Conservation (phyloP, 2,797 vertebrate species). For the Danio albolineatus region DNA sequence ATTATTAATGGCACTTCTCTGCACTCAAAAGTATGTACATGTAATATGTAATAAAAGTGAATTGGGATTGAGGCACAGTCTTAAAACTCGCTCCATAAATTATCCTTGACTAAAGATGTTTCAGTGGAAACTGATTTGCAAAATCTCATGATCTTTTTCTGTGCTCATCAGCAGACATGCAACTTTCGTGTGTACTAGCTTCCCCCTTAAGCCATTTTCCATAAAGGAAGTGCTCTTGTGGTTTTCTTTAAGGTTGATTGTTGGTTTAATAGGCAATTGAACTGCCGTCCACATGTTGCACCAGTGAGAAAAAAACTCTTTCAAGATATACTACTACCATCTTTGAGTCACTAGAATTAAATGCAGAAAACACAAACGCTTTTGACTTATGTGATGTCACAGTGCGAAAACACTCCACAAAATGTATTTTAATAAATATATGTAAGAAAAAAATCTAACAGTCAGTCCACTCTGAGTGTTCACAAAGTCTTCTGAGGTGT, state of each 20-base stretch:
- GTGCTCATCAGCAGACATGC: not conserved
- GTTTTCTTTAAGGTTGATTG: slow-evolving; percentile 8
- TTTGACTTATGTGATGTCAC: not conserved
- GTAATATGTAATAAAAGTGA: not conserved
- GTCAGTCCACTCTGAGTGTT: slow-evolving; percentile 28
- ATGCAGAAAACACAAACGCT: slow-evolving; percentile 12
- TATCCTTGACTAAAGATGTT: not conserved
- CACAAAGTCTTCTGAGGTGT: slow-evolving; percentile 32
- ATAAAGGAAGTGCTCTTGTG: not conserved
- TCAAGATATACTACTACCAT: not conserved
- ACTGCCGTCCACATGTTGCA: not conserved
- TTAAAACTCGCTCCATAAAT: not conserved
- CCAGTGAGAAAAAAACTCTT: not conserved
- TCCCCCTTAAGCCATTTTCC: slow-evolving; percentile 13
- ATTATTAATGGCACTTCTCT: not conserved
- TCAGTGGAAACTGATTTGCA: not conserved
- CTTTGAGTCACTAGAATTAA: not conserved
- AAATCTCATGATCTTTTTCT: not conserved
- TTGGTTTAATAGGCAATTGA: slow-evolving; percentile 15
- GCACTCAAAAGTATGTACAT: not conserved
- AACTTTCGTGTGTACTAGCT: not conserved
- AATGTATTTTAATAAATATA: not conserved
- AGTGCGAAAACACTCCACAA: slow-evolving; percentile 12
- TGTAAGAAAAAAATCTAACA: slow-evolving; percentile 10
- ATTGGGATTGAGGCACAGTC: not conserved